Evolutionary conservation across 2,113 vertebrate genomes (phyloP), one percentile per base, ranked within the genome.

Genomic region (Pavo muticus): DNA sequence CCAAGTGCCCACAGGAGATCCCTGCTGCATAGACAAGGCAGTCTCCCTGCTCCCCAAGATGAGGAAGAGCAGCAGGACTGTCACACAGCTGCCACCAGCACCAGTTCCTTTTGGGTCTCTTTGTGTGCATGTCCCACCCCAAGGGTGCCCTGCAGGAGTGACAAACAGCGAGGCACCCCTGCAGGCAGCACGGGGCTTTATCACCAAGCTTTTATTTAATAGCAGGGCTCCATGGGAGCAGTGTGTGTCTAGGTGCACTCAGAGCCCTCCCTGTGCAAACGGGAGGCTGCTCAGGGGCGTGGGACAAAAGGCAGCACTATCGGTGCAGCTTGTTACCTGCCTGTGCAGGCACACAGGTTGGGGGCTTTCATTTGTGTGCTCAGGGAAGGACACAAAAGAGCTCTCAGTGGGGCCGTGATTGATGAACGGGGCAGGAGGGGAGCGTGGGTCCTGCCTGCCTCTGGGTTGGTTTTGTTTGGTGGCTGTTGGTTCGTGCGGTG

Each of bases 41-140:
- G 74, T 60, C 76, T 73, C 47, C 17, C 67, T 61, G 71, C 94
- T 56, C 24, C 57, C 79, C 37, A 19, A 24, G 6, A 63, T 75
- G 86, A 88, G 94, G 85, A 97, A 96, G 95, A 97, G 76, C 95
- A 97, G 73, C 60, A 48, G 79, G 63, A 45, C 40, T 56, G 89
- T 97, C 95, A 88, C 82, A 61, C 79, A 74, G 95, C 92, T 81
- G 48, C 85, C 50, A 40, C 47, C 71, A 87, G 65, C 37, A 79
- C 45, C 94, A 50, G 86, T 82, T 94, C 85, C 11, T 74, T 92
- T 93, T 42, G 63, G 92, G 87, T 59, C 69, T 82, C 82, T 56
- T 97, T 97, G 10, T 20, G 56, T n/a, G 75, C 93, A 88, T 81
- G 93, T 96, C 93, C 74, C 93, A 93, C 88, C n/a, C 81, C 0